Evolutionary conservation across 2,113 vertebrate genomes (phyloP).

Genomic region (Columba janthina): DNA sequence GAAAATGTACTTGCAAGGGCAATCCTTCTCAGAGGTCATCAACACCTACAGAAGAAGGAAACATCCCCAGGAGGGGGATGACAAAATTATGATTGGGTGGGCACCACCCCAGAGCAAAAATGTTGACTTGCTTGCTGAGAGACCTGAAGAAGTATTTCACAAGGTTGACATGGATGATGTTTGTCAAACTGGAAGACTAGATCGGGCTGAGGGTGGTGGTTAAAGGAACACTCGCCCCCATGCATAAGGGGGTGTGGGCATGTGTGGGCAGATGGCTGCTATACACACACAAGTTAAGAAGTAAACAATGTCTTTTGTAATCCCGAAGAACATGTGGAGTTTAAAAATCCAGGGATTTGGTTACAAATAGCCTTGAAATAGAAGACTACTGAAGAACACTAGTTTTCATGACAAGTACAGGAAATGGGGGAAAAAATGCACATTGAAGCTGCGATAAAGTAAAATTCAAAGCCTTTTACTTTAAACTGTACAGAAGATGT

Average conservation of each 20-base stretch:
- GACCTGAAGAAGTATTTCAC: not conserved
- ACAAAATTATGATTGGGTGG: not conserved
- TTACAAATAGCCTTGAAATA: not conserved
- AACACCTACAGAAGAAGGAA: not conserved
- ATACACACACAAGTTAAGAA: not conserved
- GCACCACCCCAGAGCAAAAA: not conserved
- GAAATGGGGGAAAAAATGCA: not conserved
- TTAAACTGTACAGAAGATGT: not conserved
- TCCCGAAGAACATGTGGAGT: not conserved
- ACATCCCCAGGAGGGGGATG: not conserved
- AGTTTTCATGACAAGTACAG: not conserved
- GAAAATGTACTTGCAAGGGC: not conserved
- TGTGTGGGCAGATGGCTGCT: not conserved
- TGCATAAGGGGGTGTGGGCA: not conserved
- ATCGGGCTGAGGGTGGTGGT: not conserved
- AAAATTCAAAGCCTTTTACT: not conserved
- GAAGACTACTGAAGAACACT: not conserved
- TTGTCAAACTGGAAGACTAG: not conserved
- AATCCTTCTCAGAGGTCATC: not conserved
- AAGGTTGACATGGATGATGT: not conserved
- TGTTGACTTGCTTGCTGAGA: not conserved
- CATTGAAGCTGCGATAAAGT: not conserved
- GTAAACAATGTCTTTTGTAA: not conserved
- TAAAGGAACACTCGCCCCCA: rapidly evolving
- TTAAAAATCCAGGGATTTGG: not conserved